Evolutionary conservation across 2,113 vertebrate species (phyloP), one percentile per base, ranked within the genome.

Genomic region (Laterallus jamaicensis): DNA sequence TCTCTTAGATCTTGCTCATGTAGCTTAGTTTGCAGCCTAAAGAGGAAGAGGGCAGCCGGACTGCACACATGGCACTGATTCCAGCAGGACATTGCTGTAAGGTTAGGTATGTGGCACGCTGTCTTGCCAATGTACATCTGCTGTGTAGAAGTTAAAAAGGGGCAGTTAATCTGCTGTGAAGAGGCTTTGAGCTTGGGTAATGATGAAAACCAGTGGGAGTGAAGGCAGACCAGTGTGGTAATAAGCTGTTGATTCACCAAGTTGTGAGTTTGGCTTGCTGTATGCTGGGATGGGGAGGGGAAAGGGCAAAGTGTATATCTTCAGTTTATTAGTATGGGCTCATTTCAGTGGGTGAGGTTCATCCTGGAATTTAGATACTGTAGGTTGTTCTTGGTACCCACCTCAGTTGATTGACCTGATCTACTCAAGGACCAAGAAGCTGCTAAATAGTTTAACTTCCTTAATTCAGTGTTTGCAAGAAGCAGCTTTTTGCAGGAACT

Each of bases 11-110:
- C 24, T 19, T 87, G 74, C 58, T 90, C n/a, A 90, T 55, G 17
- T 5, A 59, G 79, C 59, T 62, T 14, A 15, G 76, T 9, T 74
- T 79, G 69, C 79, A 70, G 88, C 56, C 14, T 2, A 5, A 6
- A 59, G 56, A 93, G 86, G 86, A 79, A 54, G n/a, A 62, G 81
- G 87, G 90, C 79, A 87, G 90, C 12, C 50, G 82, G 77, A 55
- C 88, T 92, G 90, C 88, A 74, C 71, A 73, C 88, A 40, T 49
- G 90, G 85, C 67, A 18, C 62, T 42, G 54, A 44, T 79, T 90
- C 39, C 90, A 79, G 95, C 95, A 94, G 93, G 93, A 93, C 79
- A 73, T 90, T 95, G 93, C 93, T 91, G 75, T 37, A 8, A 32
- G 90, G 39, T 54, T 26, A 49, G 88, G 44, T 58, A 80, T 62